Base-by-base conservation (phyloP, 2,797 vertebrate species). In the Gymnodraco acuticeps region DNA sequence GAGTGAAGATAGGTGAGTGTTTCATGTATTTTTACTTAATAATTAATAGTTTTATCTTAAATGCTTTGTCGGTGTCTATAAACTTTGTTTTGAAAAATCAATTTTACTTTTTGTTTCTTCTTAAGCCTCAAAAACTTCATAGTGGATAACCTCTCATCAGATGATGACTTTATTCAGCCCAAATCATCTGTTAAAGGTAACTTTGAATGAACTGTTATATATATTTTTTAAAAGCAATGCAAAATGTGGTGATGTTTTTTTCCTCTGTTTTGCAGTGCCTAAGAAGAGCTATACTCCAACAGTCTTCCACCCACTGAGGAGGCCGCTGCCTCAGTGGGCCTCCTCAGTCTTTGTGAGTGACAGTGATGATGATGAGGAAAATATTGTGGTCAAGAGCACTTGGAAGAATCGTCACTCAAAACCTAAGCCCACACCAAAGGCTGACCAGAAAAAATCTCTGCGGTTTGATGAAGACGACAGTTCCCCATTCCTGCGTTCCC, bases 261-360 rank as follows among this genome's bases (percentile, higher is more conserved):
- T 15, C 19, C 10, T 23, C 8, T 70, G 17, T 77, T 75, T 74
- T 80, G 9, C 64, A 94, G 93, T 70, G 10, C 65, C 82, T 2
- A 88, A 84, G 53, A 91, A 83, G 54, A 87, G 1, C 10, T 88
- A 70, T 6, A 87, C 90, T 72, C 88, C 89, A 23, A 64, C 81
- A 45, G 31, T 85, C 5, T 58, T 46, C 45, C 78, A 46, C 64
- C 66, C 78, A 20, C 46, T 43, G 38, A 90, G 91, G 23, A 80
- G 13, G 47, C 90, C 88, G 0, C 65, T 88, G 11, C 81, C 86
- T 71, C 80, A 88, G 17, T 81, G 85, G n/a, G 81, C 88, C 43
- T 92, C 92, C 10, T 85, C 93, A 0, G 95, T 96, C 13, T 93
- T 94, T 87, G 65, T 95, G 10, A 95, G 93, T 59, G 95, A 96